Conservation (phyloP, 1,140 invertebrate genomes). For the Amphibalanus amphitrite region DNA sequence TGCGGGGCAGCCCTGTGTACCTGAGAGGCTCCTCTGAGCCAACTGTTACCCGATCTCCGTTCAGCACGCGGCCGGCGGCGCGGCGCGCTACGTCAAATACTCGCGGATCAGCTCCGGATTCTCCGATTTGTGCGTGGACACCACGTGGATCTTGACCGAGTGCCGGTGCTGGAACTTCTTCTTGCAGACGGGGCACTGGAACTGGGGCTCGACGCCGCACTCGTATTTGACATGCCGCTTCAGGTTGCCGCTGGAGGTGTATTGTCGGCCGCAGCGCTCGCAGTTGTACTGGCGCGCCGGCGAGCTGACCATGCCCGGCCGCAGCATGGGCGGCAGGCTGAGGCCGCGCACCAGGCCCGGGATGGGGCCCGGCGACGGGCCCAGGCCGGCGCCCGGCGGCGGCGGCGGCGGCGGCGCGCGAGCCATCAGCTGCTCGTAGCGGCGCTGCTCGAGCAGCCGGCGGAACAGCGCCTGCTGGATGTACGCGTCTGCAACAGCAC, state of each 20-base stretch:
- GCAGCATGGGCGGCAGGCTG: neutral
- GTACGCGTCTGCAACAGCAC: neutral
- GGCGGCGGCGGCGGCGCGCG: neutral
- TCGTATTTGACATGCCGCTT: slow-evolving; percentile 61
- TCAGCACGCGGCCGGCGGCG: too few relatives aligned
- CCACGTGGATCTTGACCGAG: slow-evolving; percentile 19
- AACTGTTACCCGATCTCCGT: too few relatives aligned
- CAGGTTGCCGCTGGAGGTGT: slow-evolving; percentile 43
- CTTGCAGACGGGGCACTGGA: slow-evolving; percentile 59
- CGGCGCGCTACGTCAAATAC: neutral
- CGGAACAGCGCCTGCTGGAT: neutral
- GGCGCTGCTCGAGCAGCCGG: neutral
- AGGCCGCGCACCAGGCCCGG: neutral
- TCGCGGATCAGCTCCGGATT: neutral
- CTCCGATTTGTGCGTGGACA: slow-evolving; percentile 13
- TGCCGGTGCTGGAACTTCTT: slow-evolving; percentile 37
- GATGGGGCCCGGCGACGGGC: too few relatives aligned
- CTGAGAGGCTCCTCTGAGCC: neutral
- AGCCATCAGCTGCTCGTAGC: neutral
- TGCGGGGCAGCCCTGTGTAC: neutral
- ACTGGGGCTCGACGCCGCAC: slow-evolving; percentile 61
- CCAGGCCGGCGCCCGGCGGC: too few relatives aligned
- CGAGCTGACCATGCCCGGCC: neutral
- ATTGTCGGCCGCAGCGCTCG: slow-evolving; percentile 39
- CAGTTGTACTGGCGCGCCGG: slow-evolving; percentile 31